These are phyloP conservation scores for Hydrolagus affinis DNA, from an alignment of 2,113 vertebrate genomes.

Conservation along the genomic window DNA sequence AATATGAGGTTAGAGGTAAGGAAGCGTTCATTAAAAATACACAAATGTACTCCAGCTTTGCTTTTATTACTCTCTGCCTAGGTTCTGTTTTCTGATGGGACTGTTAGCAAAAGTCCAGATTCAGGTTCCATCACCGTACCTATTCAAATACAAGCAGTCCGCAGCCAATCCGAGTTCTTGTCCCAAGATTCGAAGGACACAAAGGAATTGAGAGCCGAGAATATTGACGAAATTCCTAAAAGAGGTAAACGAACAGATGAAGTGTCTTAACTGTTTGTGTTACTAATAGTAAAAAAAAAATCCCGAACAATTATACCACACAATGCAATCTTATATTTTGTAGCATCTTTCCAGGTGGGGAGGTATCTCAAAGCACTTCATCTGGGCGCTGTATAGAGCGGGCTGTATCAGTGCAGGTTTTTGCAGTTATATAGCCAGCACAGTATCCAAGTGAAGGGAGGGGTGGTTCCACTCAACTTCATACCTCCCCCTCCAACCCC, in stretches of 20 bases:
- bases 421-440: no score
- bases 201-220: constrained; percentile 39
- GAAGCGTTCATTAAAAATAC: no score
- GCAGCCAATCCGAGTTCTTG: neutral
- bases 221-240: constrained; percentile 39
- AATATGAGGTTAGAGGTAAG: no score
- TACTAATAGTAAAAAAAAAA: neutral
- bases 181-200: neutral
- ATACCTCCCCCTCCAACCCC: no score
- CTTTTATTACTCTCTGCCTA: constrained; percentile 41
- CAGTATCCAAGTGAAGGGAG: no score
- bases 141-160: constrained; percentile 23
- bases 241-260: constrained; percentile 50
- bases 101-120: constrained; percentile 67
- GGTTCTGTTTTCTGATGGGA: constrained; percentile 80
- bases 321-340: no score
- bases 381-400: no score
- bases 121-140: constrained; percentile 58
- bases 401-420: no score
- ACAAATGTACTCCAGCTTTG: neutral
- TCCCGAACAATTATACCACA: neutral
- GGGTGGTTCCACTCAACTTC: no score
- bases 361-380: no score
- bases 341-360: no score
- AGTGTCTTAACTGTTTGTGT: neutral